Base-by-base conservation (phyloP, 2,888 invertebrate genomes). In the Scaptomyza tumidula region DNA sequence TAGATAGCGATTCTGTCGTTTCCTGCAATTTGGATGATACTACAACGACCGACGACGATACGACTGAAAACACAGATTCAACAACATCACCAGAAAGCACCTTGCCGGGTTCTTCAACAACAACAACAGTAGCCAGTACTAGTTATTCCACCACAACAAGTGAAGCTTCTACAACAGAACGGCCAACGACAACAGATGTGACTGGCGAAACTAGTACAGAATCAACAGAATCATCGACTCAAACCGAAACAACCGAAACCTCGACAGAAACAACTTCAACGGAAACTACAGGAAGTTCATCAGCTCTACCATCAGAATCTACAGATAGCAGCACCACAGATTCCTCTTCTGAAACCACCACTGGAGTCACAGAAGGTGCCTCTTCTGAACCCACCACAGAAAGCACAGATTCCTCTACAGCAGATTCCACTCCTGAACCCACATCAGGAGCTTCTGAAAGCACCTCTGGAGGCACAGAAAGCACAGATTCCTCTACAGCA, bases 1-100 rank as follows among this genome's bases (percentile, higher is more conserved):
- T n/a, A n/a, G 56, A 53, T 0, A 24, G 45, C 0, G 59, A 37
- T 0, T 0, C 6, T 0, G 0, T 57, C 16, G 63, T 87, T 27
- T 27, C 29, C 6, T 83, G 83, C 52, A 7, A 54, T 50, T 6
- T 82, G 10, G 55, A 80, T 49, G 50, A 55, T 11, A 31, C 59
- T 19, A 44, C 67, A 43, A 57, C 46, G 14, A 27, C 16, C 24
- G 46, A 55, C 3, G 46, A 55, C 5, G 13, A 57, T 45, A 1
- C 53, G 6, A 13, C 70, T 9, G n/a, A 39, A 13, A 13, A 53
- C 0, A 29, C 54, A 24, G 27, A 45, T 6, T 14, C 48, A 35
- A 19, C 61, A 1, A 19, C 59, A 29, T 1, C 33, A 0, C 41
- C 65, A 14, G 39, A 46, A 1, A 31, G 9, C 6, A 6, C 6